These are phyloP conservation scores for Microcebus murinus DNA, from an alignment of 2,113 vertebrate genomes.

Conservation along the genomic window DNA sequence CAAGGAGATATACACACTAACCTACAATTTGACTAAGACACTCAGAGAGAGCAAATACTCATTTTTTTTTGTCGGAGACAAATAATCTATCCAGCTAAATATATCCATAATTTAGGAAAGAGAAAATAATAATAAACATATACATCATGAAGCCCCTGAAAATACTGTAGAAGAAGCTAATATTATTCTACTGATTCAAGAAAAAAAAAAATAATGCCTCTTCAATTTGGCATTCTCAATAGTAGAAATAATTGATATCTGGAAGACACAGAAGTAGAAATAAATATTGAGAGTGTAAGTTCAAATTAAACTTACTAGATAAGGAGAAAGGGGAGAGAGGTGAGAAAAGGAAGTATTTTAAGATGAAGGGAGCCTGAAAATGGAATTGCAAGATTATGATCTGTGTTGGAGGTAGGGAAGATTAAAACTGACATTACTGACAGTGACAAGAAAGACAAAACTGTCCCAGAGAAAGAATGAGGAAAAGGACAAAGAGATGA, in stretches of 20 bases:
- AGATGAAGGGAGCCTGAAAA: slow-evolving; percentile 6
- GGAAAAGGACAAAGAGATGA: neutral
- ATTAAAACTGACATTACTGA: neutral
- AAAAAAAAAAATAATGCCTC: neutral
- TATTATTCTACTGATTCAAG: neutral
- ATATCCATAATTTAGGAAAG: neutral
- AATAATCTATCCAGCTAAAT: neutral
- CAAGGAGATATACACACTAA: neutral
- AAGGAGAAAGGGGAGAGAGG: neutral
- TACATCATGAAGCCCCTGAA: neutral
- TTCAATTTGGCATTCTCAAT: neutral
- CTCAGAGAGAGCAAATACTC: neutral
- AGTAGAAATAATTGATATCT: neutral
- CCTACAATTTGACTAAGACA: neutral
- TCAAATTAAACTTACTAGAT: neutral
- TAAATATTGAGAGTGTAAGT: neutral
- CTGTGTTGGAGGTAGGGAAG: neutral
- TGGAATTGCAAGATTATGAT: neutral
- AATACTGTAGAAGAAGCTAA: neutral
- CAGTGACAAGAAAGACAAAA: neutral
- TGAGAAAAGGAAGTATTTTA: neutral
- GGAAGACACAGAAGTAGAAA: neutral
- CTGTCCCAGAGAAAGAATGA: neutral
- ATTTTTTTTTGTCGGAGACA: neutral
- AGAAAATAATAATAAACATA: neutral